Conservation (phyloP, 2,797 vertebrate species). For the Amphiprion clarkii region DNA sequence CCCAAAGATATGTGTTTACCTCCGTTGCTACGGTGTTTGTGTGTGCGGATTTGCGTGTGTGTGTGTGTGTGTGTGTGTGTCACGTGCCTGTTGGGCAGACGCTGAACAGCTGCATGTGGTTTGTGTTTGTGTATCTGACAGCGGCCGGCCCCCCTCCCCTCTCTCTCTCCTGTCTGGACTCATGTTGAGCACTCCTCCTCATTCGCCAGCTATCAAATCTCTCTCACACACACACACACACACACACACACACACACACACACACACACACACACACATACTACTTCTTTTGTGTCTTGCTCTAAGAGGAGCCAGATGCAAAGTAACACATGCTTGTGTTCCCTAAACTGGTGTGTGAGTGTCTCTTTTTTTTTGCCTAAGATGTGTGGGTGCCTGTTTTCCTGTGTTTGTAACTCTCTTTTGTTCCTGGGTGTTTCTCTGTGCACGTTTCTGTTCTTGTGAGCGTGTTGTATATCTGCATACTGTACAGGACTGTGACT, state of each 20-base stretch:
- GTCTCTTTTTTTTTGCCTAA: not conserved
- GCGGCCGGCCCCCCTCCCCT: conserved; percentile 23
- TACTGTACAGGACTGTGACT: conserved; percentile 5
- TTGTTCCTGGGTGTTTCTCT: conserved; percentile 52
- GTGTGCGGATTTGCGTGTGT: conserved; percentile 18
- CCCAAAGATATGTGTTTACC: conserved; percentile 21
- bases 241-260: conserved; percentile 38
- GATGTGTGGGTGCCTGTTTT: conserved; percentile 25
- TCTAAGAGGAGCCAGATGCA: conserved; percentile 83
- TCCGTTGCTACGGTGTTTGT: conserved; percentile 39
- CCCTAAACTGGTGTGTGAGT: conserved; percentile 38
- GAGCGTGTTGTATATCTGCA: conserved; percentile 10
- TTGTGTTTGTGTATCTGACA: conserved; percentile 80
- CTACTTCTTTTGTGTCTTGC: conserved; percentile 77
- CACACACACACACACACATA: conserved; percentile 53
- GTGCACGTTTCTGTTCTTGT: conserved; percentile 25
- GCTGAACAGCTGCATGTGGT: conserved; percentile 80
- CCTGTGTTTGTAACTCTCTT: conserved; percentile 20
- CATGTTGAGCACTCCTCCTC: conserved; percentile 54
- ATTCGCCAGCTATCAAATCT: conserved; percentile 78
- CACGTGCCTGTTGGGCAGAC: conserved; percentile 57
- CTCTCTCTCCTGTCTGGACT: conserved; percentile 45
- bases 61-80: conserved; percentile 40
- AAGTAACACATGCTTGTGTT: conserved; percentile 60
- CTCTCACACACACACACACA: conserved; percentile 35